Evolutionary conservation across 2,113 vertebrate genomes (phyloP).

Genomic region (Carollia perspicillata): DNA sequence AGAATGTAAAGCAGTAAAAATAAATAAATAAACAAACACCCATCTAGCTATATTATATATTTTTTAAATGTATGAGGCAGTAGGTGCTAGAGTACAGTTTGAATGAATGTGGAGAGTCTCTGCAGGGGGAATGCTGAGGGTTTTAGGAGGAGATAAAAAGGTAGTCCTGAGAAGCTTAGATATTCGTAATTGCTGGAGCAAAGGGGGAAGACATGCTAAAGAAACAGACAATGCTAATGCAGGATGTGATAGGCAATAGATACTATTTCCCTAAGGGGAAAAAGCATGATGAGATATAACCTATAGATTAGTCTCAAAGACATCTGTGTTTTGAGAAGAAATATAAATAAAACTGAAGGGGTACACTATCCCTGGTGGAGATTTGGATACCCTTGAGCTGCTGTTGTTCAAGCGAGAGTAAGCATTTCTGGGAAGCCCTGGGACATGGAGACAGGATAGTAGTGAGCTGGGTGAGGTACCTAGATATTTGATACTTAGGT

Average conservation of each 20-base stretch:
- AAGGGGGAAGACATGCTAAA: not conserved
- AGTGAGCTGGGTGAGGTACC: not conserved
- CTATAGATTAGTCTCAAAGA: not conserved
- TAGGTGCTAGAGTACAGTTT: not conserved
- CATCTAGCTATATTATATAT: not conserved
- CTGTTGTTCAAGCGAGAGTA: not conserved
- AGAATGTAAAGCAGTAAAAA: not conserved
- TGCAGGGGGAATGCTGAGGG: not conserved
- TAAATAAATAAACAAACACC: not conserved
- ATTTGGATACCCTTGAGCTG: not conserved
- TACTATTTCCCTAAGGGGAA: not conserved
- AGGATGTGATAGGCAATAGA: not conserved
- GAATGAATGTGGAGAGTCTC: not conserved
- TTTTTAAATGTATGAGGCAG: not conserved
- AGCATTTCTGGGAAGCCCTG: not conserved
- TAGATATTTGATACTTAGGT: not conserved
- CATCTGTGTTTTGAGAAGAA: not conserved
- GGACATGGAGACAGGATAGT: not conserved
- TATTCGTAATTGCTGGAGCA: not conserved
- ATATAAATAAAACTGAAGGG: not conserved
- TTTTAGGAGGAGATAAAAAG: not conserved
- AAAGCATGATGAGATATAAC: not conserved
- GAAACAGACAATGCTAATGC: not conserved
- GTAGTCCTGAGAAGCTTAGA: not conserved
- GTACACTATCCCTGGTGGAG: not conserved